These are phyloP conservation scores for Diadema setosum DNA, from an alignment of 35 echinoderm and acorn worm species.

Conservation along the genomic window DNA sequence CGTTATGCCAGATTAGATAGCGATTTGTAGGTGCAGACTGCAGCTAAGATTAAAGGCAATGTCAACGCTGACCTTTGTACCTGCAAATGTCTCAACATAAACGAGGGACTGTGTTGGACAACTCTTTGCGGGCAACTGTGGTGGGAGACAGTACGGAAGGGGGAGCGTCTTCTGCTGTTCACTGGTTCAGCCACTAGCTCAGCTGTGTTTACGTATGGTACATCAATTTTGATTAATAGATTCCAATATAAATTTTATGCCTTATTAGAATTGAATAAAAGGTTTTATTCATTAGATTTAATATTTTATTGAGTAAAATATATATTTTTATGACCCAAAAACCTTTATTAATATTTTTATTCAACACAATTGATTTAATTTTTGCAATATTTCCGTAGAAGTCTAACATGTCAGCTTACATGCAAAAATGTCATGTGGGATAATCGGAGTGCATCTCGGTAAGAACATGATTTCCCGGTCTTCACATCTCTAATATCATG, in stretches of 20 bases:
- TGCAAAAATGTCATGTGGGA: too few relatives aligned
- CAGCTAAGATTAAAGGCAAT: too few relatives aligned
- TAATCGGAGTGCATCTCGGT: conserved; percentile 32
- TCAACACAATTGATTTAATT: too few relatives aligned
- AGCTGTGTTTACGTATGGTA: background rate
- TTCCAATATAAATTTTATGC: background rate
- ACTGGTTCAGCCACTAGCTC: background rate
- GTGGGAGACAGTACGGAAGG: too few relatives aligned
- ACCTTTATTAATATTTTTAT: background rate
- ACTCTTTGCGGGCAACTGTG: too few relatives aligned
- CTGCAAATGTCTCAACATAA: background rate
- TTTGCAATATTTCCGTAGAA: background rate
- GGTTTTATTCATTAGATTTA: background rate
- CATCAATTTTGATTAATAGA: background rate
- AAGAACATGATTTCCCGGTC: too few relatives aligned
- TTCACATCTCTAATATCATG: too few relatives aligned
- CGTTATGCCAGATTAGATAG: background rate
- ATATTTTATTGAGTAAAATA: background rate
- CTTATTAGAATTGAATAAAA: background rate
- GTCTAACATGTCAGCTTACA: conserved; percentile 31
- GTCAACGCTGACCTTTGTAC: background rate
- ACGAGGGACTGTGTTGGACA: background rate
- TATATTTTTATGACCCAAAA: background rate
- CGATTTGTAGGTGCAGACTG: background rate
- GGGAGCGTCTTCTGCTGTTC: too few relatives aligned